Percentiles rank a stretch among this genome's conserved stretches.
Conservation (phyloP, 30 jellyfish, hydroid and myxozoan genomes). For the Turritopsis rubra region DNA sequence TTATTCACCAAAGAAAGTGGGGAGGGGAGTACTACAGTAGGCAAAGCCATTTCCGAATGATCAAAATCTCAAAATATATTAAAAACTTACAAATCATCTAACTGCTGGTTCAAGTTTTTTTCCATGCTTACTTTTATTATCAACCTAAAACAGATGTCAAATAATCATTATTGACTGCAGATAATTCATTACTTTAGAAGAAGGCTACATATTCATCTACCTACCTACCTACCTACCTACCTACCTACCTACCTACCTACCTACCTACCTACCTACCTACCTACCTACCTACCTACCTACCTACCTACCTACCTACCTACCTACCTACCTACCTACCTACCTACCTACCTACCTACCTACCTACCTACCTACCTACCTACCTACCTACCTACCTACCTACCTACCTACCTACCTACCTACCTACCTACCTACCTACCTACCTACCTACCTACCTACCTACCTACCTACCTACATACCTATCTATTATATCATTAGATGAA, state of each 20-base stretch:
- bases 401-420: conserved; percentile 30
- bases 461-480: conserved; percentile 20
- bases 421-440: conserved; percentile 30
- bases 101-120: conserved; percentile 37
- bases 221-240: neutral
- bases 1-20: too few species aligned
- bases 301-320: conserved; percentile 8
- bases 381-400: conserved; percentile 30
- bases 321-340: conserved; percentile 1
- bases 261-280: conserved; percentile 9
- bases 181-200: too few species aligned
- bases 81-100: conserved; percentile 47
- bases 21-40: too few species aligned
- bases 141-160: neutral
- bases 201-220: neutral
- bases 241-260: conserved; percentile 9
- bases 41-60: too few species aligned
- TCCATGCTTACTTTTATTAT: conserved; percentile 34
- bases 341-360: conserved; percentile 13
- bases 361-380: conserved; percentile 30
- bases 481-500: too few species aligned
- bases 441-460: conserved; percentile 28
- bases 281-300: conserved; percentile 9
- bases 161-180: neutral
- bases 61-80: too few species aligned